Conservation (phyloP, 2,888 invertebrate species). For the Agrilus mali region DNA sequence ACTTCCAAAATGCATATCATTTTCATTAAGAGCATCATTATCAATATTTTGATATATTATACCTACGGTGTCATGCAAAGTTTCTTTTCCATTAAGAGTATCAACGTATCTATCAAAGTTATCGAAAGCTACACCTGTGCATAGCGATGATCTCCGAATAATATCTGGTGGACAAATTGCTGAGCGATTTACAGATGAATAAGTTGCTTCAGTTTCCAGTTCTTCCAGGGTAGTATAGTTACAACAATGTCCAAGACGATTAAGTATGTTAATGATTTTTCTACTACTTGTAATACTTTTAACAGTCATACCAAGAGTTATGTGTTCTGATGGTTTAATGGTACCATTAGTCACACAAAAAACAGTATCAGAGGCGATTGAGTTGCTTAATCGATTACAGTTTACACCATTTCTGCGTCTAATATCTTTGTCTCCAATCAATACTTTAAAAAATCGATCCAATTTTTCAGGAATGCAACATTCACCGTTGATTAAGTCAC, state of each 20-base stretch:
- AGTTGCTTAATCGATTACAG: constrained; percentile 5
- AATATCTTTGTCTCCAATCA: constrained; percentile 7
- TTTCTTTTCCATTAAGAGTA: constrained; percentile 9
- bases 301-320: constrained; percentile 15
- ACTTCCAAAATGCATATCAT: constrained; percentile 1
- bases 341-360: constrained; percentile 16
- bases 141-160: constrained; percentile 4
- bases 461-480: constrained; percentile 7
- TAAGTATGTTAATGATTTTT: constrained; percentile 16
- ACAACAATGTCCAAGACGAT: constrained; percentile 17
- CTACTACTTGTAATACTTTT: constrained; percentile 17
- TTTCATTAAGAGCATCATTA: constrained; percentile 13
- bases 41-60: too few relatives aligned
- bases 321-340: constrained; percentile 18
- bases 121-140: constrained; percentile 13
- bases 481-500: constrained; percentile 5
- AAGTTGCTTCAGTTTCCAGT: constrained; percentile 10
- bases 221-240: constrained; percentile 16
- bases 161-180: constrained; percentile 14
- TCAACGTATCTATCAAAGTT: constrained; percentile 12
- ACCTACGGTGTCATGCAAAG: too few relatives aligned
- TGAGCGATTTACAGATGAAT: constrained; percentile 2
- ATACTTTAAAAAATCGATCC: constrained; percentile 6
- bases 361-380: constrained; percentile 12
- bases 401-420: constrained; percentile 6